Conservation (phyloP, 2,113 vertebrate species). For the Actinemys pallida region DNA sequence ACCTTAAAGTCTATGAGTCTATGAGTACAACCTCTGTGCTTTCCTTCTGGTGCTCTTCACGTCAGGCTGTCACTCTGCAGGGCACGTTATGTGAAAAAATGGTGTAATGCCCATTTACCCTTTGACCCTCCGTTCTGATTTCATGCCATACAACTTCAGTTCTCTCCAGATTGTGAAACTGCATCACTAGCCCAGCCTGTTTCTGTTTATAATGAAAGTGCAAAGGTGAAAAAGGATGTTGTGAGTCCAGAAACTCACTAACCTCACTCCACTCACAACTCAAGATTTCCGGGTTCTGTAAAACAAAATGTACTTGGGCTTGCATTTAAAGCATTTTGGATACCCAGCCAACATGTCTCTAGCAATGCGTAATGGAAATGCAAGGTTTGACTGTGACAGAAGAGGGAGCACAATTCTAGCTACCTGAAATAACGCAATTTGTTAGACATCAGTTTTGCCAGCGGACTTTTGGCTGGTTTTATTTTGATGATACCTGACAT, state of each 20-base stretch:
- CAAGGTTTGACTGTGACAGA: conserved; percentile 63
- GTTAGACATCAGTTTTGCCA: not conserved
- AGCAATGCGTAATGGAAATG: conserved; percentile 69
- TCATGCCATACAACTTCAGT: accelerated
- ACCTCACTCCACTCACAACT: not conserved
- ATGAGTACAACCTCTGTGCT: not conserved
- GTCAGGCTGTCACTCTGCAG: accelerated
- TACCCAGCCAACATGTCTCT: conserved; percentile 40
- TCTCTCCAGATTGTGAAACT: accelerated
- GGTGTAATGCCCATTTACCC: not conserved
- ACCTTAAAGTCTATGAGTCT: too few relatives aligned
- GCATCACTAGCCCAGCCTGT: not conserved
- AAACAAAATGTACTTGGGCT: not conserved
- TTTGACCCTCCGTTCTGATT: accelerated
- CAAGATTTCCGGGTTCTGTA: not conserved
- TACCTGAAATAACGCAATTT: not conserved
- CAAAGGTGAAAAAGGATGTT: not conserved
- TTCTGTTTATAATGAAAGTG: accelerated
- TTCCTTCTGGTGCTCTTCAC: accelerated
- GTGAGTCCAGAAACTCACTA: accelerated
- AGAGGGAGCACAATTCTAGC: conserved; percentile 36
- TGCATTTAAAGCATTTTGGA: conserved; percentile 26
- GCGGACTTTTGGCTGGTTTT: not conserved
- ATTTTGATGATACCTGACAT: accelerated
- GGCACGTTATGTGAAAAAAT: not conserved